These are phyloP conservation scores for Euschistus heros DNA, from an alignment of 1,140 invertebrate genomes.

Conservation along the genomic window DNA sequence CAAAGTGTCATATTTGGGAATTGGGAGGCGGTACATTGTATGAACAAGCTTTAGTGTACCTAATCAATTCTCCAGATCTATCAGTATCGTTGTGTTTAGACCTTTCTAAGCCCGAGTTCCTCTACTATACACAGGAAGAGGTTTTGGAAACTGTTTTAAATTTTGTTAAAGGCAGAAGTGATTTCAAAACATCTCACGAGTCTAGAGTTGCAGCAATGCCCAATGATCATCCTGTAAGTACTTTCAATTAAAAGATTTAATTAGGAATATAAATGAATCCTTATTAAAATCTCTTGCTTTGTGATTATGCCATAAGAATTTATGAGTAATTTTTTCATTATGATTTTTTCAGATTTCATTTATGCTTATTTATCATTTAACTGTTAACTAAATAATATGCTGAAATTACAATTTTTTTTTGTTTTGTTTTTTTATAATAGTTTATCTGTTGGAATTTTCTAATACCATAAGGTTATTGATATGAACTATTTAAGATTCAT, in stretches of 20 bases:
- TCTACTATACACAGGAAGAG: neutral
- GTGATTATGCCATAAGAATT: no score
- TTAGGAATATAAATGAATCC: no score
- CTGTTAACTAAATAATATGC: no score
- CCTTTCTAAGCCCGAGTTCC: neutral
- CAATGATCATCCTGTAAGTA: neutral
- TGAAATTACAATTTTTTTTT: no score
- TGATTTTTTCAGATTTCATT: no score
- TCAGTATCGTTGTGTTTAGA: neutral
- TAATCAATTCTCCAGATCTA: neutral
- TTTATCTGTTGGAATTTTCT: no score
- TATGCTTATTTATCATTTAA: no score
- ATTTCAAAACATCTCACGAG: neutral
- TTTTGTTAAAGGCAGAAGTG: neutral
- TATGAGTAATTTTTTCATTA: no score
- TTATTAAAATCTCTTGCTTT: no score
- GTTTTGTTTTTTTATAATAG: no score
- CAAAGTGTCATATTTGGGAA: constrained; percentile 8
- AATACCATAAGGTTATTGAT: no score
- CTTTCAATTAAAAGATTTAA: neutral
- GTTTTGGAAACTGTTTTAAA: neutral
- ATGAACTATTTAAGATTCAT: no score
- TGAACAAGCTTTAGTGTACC: neutral
- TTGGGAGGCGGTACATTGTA: neutral
- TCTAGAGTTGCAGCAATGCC: neutral